phyloP scores from a whole-genome alignment of 2,797 vertebrate genomes.

The Nannoperca obscura region DNA sequence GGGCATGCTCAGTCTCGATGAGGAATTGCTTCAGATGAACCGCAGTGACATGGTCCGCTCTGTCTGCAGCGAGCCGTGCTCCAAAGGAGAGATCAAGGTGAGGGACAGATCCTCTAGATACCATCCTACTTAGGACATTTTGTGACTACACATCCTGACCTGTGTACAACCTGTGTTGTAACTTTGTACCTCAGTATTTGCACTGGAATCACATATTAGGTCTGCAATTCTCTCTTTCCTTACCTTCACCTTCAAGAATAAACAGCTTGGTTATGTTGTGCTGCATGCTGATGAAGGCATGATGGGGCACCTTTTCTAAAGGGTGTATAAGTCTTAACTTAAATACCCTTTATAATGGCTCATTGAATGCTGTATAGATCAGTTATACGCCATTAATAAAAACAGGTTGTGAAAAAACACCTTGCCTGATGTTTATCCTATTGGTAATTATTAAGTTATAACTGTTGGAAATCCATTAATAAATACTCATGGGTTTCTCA shows the following conservation, averaged over 20 bases:
- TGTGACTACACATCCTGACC: not conserved
- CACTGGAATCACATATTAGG: not conserved
- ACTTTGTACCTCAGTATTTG: not conserved
- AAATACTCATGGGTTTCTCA: not conserved
- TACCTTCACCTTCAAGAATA: not conserved
- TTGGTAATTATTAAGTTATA: not conserved
- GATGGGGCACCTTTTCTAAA: not conserved
- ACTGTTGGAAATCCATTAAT: not conserved
- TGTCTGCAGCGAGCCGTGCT: slow-evolving; percentile 97
- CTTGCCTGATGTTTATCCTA: not conserved
- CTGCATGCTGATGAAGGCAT: not conserved
- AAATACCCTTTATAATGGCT: too few relatives aligned
- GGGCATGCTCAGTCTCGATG: slow-evolving; percentile 91
- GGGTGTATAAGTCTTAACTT: not conserved
- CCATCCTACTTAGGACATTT: not conserved
- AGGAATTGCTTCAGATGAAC: slow-evolving; percentile 94
- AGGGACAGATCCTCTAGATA: not conserved
- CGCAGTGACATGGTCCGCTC: slow-evolving; percentile 95
- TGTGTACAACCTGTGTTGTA: too few relatives aligned
- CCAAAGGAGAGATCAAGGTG: slow-evolving; percentile 97
- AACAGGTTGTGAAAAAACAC: not conserved
- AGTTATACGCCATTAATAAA: not conserved
- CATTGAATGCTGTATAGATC: not conserved
- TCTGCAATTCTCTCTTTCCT: not conserved
- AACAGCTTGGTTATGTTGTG: not conserved